phyloP scores from a whole-genome alignment of 2,113 vertebrate species.

The Labeo rohita region DNA sequence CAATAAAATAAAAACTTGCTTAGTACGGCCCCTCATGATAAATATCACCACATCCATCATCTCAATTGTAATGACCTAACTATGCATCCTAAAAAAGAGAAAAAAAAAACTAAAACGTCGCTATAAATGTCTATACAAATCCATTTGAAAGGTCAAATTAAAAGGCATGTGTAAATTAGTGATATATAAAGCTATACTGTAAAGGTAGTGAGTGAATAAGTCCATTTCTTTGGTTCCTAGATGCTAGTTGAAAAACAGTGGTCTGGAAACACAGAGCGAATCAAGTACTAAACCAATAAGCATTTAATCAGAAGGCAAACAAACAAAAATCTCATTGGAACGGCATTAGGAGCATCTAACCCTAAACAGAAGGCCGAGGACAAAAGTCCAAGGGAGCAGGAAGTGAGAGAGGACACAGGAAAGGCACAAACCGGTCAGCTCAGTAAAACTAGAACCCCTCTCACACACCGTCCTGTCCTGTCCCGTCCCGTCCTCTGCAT shows the following conservation, averaged over 20 bases:
- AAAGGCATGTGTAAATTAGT: background rate
- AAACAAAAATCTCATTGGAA: conserved; percentile 58
- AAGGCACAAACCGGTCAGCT: conserved; percentile 28
- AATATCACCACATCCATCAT: background rate
- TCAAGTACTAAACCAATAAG: conserved; percentile 38
- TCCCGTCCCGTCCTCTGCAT: background rate
- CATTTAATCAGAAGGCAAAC: conserved; percentile 64
- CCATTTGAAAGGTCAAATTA: background rate
- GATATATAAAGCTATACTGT: background rate
- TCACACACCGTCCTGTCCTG: background rate
- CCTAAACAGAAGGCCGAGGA: background rate
- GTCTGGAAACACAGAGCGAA: background rate
- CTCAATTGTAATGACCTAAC: background rate
- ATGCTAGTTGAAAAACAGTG: background rate
- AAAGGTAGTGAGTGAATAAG: background rate
- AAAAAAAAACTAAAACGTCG: background rate
- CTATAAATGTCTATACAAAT: background rate
- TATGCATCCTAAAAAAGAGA: background rate
- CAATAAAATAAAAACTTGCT: background rate
- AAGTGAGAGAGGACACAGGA: conserved; percentile 59
- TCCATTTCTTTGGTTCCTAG: background rate
- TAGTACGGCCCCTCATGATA: background rate
- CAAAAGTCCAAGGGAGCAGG: conserved; percentile 42
- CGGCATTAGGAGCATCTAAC: conserved; percentile 54
- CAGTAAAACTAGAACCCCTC: background rate